A percentile compares a stretch with the other conserved stretches of the same genome.
Conservation (phyloP, 2,797 vertebrate species). For the Pipistrellus nathusii region DNA sequence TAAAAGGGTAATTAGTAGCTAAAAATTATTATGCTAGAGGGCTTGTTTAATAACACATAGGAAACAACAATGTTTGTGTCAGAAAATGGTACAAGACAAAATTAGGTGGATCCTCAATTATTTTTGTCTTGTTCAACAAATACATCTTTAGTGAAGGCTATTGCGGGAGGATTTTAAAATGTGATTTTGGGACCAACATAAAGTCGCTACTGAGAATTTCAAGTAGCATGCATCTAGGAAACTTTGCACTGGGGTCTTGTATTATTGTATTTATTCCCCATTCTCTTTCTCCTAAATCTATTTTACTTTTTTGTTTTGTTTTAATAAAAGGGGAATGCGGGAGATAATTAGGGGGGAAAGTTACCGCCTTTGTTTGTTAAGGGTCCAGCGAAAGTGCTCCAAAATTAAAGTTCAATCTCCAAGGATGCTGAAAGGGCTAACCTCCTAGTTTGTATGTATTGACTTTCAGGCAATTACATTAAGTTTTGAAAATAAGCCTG, state of each 20-base stretch:
- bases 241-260: neutral
- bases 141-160: neutral
- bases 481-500: neutral
- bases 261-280: neutral
- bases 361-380: neutral
- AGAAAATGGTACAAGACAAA: slow-evolving; percentile 17
- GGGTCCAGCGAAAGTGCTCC: neutral
- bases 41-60: neutral
- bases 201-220: slow-evolving; percentile 31
- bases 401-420: neutral
- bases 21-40: neutral
- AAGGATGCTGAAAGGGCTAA: neutral
- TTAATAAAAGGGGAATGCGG: neutral
- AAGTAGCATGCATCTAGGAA: neutral
- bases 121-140: slow-evolving; percentile 48
- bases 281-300: neutral
- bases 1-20: neutral
- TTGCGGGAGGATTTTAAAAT: neutral
- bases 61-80: neutral
- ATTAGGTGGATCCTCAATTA: neutral
- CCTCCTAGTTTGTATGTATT: neutral
- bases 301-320: slow-evolving; percentile 18
- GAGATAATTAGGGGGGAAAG: neutral
- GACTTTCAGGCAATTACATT: neutral
- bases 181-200: neutral